Base-by-base conservation (phyloP, 2,888 invertebrate species). In the Orthonychiurus folsomi region DNA sequence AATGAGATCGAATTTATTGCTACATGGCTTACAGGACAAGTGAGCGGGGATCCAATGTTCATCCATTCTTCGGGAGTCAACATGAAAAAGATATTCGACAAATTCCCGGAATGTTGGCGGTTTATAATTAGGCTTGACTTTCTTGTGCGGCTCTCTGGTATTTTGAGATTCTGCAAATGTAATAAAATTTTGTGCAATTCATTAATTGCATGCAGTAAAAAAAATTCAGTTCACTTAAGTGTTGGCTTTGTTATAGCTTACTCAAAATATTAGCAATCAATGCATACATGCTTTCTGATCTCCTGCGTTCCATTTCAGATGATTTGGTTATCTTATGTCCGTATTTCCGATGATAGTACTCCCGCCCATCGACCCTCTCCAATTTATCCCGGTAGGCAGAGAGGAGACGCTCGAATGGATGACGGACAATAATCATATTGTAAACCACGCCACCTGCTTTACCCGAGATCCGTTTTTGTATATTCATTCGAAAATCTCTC, bases 21-120 rank as follows among this genome's bases (percentile, higher is more conserved):
- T 59, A 47, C 71, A 71, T 23, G 71, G 67, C 37, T 67, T 66
- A 50, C 71, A 71, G 55, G 70, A 69, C 1, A 70, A 24, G 52
- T 60, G 68, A 59, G 69, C 65, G 48, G 71, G 71, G 28, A 62
- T 56, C 71, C 71, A 71, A 53, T 71, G 71, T 53, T 71, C 71
- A 59, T 71, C 69, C 65, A 66, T 63, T 26, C 61, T 57, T 23
- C 25, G 50, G 1, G 67, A 64, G 2, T 63, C 59, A 20, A 25
- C 15, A 12, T 60, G 55, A 12, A 71, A 60, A 23, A 71, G 25
- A 57, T 67, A 69, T 15, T 62, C 60, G 26, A 69, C 62, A 60
- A 71, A 71, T 62, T 71, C 69, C 5, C 63, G 47, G 48, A 71
- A 71, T 18, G 69, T 71, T 54, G 71, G 69, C 18, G 60, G 48